A percentile compares a stretch with the other conserved stretches of the same genome.
These are phyloP conservation scores for Atherinomorus stipes DNA, from an alignment of 2,113 vertebrate species.

Conservation along the genomic window DNA sequence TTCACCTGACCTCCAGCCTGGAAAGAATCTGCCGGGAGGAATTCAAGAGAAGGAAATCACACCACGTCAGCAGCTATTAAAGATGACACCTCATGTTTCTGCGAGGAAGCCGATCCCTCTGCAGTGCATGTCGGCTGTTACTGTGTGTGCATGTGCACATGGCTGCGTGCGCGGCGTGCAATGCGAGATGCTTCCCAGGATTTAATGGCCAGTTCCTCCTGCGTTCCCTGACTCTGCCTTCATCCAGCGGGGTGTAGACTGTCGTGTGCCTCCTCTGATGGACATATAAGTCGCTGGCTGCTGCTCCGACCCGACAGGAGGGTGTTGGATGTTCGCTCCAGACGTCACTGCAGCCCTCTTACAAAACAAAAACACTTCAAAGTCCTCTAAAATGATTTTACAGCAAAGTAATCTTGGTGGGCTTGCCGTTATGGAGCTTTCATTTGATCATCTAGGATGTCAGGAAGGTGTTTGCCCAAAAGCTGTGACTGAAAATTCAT, in stretches of 20 bases:
- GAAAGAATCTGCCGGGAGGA: slow-evolving; percentile 71
- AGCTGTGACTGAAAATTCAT: too few relatives aligned
- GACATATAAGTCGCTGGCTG: slow-evolving; percentile 33
- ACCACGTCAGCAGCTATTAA: slow-evolving; percentile 74
- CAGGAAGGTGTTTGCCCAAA: too few relatives aligned
- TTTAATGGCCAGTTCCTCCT: slow-evolving; percentile 24
- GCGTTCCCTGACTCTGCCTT: slow-evolving; percentile 6
- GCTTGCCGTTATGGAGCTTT: too few relatives aligned
- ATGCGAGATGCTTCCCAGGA: slow-evolving; percentile 48
- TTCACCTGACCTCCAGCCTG: slow-evolving; percentile 59
- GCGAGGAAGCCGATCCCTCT: slow-evolving; percentile 59
- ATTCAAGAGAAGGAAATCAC: slow-evolving; percentile 70
- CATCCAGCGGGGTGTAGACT: slow-evolving; percentile 6
- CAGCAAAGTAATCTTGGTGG: too few relatives aligned
- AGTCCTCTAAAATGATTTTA: too few relatives aligned
- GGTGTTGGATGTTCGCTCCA: not conserved
- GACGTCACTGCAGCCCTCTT: not conserved
- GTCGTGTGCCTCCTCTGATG: slow-evolving; percentile 21
- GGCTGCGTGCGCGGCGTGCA: not conserved
- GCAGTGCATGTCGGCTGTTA: slow-evolving; percentile 20
- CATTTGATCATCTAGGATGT: too few relatives aligned
- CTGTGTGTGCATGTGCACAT: slow-evolving; percentile 11
- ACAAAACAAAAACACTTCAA: too few relatives aligned
- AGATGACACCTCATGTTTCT: slow-evolving; percentile 64
- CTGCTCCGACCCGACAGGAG: slow-evolving; percentile 6